phyloP scores from a whole-genome alignment of 2,888 invertebrate genomes.

The Rugalucina vietnamica region DNA sequence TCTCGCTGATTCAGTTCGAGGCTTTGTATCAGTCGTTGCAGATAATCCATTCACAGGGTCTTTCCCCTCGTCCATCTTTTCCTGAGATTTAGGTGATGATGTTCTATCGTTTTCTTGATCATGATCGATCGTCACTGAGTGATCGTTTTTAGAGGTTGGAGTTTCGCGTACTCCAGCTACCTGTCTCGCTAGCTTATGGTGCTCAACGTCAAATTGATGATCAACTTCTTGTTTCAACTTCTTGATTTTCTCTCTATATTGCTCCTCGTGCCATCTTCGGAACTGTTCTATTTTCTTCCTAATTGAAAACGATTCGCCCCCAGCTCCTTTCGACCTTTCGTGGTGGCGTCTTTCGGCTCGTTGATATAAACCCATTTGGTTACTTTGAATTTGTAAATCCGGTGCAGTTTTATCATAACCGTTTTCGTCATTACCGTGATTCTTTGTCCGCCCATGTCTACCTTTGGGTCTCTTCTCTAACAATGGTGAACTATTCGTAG shows the following conservation, averaged over 20 bases:
- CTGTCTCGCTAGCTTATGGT: conserved; percentile 54
- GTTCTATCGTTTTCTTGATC: conserved; percentile 47
- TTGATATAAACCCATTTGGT: conserved; percentile 68
- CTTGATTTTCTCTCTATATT: conserved; percentile 74
- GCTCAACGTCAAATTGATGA: conserved; percentile 66
- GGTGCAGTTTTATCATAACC: conserved; percentile 46
- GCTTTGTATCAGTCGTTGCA: conserved; percentile 54
- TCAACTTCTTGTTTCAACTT: conserved; percentile 72
- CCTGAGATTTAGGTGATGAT: conserved; percentile 60
- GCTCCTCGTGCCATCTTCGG: conserved; percentile 78
- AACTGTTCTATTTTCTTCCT: conserved; percentile 79
- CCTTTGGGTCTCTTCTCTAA: conserved; percentile 62
- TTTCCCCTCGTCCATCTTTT: conserved; percentile 60
- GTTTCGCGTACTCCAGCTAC: conserved; percentile 51
- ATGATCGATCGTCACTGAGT: conserved; percentile 37
- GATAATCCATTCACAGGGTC: conserved; percentile 37
- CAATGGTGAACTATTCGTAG: conserved; percentile 57
- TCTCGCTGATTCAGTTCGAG: conserved; percentile 62
- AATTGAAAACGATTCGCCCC: conserved; percentile 76
- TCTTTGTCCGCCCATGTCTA: conserved; percentile 55
- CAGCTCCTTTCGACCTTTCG: conserved; percentile 48
- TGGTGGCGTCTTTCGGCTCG: conserved; percentile 60
- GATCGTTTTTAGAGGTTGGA: conserved; percentile 55
- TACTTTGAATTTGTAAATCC: conserved; percentile 66
- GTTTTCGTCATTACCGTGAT: conserved; percentile 51